Evolutionary conservation across 2,888 invertebrate species (phyloP).

Genomic region (Aethes cnicana): DNA sequence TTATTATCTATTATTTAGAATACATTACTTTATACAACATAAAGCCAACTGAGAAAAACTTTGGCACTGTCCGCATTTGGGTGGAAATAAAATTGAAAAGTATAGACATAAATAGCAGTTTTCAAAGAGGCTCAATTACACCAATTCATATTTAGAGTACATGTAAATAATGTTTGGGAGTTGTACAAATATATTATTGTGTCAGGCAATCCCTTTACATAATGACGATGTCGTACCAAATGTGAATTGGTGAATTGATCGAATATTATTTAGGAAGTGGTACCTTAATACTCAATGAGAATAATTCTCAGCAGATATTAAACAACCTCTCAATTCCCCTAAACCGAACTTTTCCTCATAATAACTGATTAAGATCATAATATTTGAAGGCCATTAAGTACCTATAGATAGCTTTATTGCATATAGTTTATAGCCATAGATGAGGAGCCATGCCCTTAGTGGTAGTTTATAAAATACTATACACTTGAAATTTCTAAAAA

Average conservation of each 20-base stretch:
- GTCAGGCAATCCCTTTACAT: no score
- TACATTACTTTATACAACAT: slow-evolving; percentile 3
- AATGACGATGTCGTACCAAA: no score
- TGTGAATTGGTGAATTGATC: neutral
- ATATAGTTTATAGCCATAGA: slow-evolving; percentile 60
- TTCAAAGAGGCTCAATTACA: no score
- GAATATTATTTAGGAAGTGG: neutral
- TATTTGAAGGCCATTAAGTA: slow-evolving; percentile 19
- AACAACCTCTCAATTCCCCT: neutral
- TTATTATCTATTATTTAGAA: slow-evolving; percentile 16
- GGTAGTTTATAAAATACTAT: slow-evolving; percentile 69
- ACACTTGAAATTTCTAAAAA: slow-evolving; percentile 71
- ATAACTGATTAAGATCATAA: slow-evolving; percentile 3
- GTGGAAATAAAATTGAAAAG: neutral
- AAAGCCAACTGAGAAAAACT: slow-evolving; percentile 14
- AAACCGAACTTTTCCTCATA: neutral
- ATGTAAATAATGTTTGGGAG: no score
- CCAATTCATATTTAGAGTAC: no score
- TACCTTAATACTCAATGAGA: neutral
- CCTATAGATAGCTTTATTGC: slow-evolving; percentile 6
- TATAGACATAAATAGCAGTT: no score
- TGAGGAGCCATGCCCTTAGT: slow-evolving; percentile 68
- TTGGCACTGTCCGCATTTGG: slow-evolving; percentile 26
- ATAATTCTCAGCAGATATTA: neutral
- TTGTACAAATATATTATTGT: no score